A percentile compares a stretch with the other conserved stretches of the same genome.
Conservation (phyloP, 23 tunicate genomes). For the Aplidium turbinatum region DNA sequence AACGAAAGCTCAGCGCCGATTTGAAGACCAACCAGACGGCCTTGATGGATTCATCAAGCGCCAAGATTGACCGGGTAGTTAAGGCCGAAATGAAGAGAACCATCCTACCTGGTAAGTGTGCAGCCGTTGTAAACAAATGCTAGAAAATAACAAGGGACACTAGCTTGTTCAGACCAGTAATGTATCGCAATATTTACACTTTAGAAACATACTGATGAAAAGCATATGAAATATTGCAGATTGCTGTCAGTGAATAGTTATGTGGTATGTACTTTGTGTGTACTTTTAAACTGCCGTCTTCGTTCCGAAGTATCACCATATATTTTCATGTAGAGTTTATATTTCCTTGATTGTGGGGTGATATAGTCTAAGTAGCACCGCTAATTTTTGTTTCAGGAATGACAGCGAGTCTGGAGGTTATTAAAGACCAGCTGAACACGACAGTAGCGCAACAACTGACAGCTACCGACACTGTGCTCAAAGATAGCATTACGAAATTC, state of each 20-base stretch:
- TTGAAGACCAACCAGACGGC: conserved; percentile 41
- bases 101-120: conserved; percentile 56
- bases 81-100: conserved; percentile 66
- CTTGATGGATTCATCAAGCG: conserved; percentile 44
- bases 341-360: background rate
- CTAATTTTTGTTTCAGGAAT: conserved; percentile 33
- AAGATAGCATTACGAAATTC: conserved; percentile 63
- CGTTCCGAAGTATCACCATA: no score
- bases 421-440: conserved; percentile 60
- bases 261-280: no score
- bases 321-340: background rate
- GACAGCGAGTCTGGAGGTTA: conserved; percentile 45
- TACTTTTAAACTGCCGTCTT: no score
- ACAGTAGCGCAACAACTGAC: conserved; percentile 74
- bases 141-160: no score
- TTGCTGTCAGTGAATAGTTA: no score
- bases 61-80: conserved; percentile 57
- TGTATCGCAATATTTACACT: no score
- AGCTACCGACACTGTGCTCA: conserved; percentile 73
- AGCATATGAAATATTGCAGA: no score
- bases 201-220: no score
- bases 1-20: conserved; percentile 46
- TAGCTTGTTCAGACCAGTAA: no score
- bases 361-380: background rate
- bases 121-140: no score